phyloP scores from a whole-genome alignment of 2,113 vertebrate genomes.

The Ophthalmolycus amberensis region DNA sequence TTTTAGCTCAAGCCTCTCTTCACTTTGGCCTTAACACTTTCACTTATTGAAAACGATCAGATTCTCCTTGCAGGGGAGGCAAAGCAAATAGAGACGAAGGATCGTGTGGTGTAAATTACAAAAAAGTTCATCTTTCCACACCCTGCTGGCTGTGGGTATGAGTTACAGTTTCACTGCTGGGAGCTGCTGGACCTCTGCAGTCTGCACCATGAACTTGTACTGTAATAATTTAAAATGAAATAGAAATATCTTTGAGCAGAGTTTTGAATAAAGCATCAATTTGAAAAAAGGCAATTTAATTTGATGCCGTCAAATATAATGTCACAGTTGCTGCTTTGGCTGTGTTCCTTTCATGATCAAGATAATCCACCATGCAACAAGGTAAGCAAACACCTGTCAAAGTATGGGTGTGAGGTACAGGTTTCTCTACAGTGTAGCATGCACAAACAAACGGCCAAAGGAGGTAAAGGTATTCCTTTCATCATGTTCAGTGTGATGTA shows the following conservation, averaged over 20 bases:
- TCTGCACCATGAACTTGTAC: not conserved
- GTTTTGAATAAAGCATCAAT: not conserved
- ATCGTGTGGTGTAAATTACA: constrained; percentile 62
- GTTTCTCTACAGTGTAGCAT: not conserved
- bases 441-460: not conserved
- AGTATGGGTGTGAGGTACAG: not conserved
- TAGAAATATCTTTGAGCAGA: not conserved
- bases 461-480: not conserved
- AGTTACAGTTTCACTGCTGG: constrained; percentile 47
- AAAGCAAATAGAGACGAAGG: constrained; percentile 50
- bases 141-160: constrained; percentile 10
- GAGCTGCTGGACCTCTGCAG: constrained; percentile 20
- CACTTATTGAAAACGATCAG: constrained; percentile 64
- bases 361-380: not conserved
- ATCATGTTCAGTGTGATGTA: not conserved
- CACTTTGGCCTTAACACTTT: constrained; percentile 57
- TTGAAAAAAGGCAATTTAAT: too few relatives aligned
- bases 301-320: not conserved
- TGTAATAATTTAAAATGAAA: not conserved
- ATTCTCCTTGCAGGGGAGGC: constrained; percentile 68
- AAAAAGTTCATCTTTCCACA: constrained; percentile 56
- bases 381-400: not conserved
- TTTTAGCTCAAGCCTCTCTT: constrained; percentile 35
- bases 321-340: not conserved
- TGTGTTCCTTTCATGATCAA: not conserved